These are phyloP conservation scores for Callipepla californica DNA, from an alignment of 2,113 vertebrate genomes.

Conservation along the genomic window DNA sequence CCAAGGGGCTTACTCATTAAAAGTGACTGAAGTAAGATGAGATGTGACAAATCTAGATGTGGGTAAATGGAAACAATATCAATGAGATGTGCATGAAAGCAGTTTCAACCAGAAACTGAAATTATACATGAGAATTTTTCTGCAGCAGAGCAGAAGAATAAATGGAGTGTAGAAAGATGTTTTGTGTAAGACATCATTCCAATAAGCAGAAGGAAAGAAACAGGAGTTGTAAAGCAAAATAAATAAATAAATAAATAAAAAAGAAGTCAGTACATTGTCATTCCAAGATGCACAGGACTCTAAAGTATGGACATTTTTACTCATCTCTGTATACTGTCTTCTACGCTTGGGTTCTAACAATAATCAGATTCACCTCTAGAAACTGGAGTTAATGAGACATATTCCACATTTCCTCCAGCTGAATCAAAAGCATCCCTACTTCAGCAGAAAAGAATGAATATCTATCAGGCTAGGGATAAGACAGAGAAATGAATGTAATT, in stretches of 20 bases:
- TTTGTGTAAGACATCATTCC: background rate
- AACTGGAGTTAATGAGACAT: background rate
- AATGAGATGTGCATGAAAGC: background rate
- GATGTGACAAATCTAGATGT: background rate
- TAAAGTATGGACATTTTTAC: background rate
- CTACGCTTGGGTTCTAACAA: background rate
- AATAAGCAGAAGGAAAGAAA: background rate
- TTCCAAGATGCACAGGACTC: background rate
- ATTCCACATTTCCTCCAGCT: background rate
- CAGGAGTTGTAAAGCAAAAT: background rate
- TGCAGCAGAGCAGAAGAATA: background rate
- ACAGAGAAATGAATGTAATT: background rate
- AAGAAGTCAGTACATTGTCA: background rate
- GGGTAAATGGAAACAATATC: background rate
- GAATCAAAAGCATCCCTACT: background rate
- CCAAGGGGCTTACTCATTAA: background rate
- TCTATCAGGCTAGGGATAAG: background rate
- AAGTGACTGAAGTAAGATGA: background rate
- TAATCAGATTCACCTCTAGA: background rate
- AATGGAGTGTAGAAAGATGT: background rate
- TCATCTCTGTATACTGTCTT: background rate
- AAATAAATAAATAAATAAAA: background rate
- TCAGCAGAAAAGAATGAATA: background rate
- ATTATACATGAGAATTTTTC: background rate
- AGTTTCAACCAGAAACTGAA: background rate